Evolutionary conservation across 2,888 invertebrate species (phyloP).

Genomic region (Xiphydria camelus): DNA sequence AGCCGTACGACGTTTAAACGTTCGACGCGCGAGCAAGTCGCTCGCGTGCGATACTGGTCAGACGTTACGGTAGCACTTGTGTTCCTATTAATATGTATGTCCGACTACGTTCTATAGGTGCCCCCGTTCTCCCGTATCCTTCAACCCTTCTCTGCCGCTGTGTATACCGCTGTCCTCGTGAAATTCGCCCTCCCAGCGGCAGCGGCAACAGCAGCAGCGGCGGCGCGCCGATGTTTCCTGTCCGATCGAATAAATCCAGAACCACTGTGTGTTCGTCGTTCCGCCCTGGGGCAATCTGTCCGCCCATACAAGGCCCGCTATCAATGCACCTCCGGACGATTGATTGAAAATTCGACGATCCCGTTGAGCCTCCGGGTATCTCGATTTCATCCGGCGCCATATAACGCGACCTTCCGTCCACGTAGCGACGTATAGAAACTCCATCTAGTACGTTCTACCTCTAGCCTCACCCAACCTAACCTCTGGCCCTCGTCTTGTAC

Average conservation of each 20-base stretch:
- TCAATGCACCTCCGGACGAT: constrained; percentile 31
- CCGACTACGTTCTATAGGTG: too few species aligned
- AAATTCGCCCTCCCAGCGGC: constrained; percentile 32
- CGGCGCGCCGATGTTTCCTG: constrained; percentile 49
- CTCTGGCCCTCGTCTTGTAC: too few species aligned
- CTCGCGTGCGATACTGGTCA: constrained; percentile 39
- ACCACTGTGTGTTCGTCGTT: constrained; percentile 31
- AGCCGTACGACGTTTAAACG: not conserved
- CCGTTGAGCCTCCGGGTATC: too few species aligned
- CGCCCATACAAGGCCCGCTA: constrained; percentile 49
- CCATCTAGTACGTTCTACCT: too few species aligned
- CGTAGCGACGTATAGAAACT: too few species aligned
- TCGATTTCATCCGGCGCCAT: too few species aligned
- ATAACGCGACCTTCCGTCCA: too few species aligned
- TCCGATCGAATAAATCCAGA: constrained; percentile 53
- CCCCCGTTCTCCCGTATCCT: constrained; percentile 28
- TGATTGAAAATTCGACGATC: constrained; percentile 42
- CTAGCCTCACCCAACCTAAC: too few species aligned
- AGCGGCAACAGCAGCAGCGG: constrained; percentile 31
- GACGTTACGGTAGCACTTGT: constrained; percentile 47
- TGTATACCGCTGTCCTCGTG: constrained; percentile 17
- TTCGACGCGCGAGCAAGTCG: constrained; percentile 2
- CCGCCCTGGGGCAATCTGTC: constrained; percentile 34
- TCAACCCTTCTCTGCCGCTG: constrained; percentile 18
- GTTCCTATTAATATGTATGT: constrained; percentile 50